phyloP scores from a whole-genome alignment of 2,113 vertebrate genomes.

The Alectura lathami region DNA sequence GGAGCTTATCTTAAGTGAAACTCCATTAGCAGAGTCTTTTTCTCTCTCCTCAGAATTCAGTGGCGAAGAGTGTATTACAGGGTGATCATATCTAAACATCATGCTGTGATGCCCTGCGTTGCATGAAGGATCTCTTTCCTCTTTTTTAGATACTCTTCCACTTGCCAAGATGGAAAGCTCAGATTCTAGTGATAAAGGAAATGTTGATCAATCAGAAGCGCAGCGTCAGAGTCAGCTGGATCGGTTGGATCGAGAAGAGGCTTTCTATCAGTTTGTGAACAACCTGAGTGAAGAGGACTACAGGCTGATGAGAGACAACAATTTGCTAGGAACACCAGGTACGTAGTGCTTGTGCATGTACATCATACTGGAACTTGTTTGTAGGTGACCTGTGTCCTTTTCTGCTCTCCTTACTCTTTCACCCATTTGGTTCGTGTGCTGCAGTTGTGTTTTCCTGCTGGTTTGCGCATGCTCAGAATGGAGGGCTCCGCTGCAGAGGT shows the following conservation, averaged over 20 bases:
- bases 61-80: neutral
- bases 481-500: neutral
- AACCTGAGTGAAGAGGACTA: constrained; percentile 98
- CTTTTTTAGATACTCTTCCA: constrained; percentile 71
- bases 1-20: neutral
- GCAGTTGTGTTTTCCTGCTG: neutral
- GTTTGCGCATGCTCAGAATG: neutral
- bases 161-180: constrained; percentile 90
- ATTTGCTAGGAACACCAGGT: constrained; percentile 97
- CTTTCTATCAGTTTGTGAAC: constrained; percentile 99
- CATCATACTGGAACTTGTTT: neutral
- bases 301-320: constrained; percentile 98
- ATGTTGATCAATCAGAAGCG: constrained; percentile 88
- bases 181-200: constrained; percentile 89
- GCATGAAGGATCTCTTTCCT: constrained; percentile 17
- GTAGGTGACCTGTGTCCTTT: neutral
- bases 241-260: constrained; percentile 92
- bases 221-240: constrained; percentile 93
- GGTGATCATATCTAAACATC: neutral
- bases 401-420: neutral
- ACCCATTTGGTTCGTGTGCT: neutral
- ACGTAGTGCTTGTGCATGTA: neutral
- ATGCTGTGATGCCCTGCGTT: neutral
- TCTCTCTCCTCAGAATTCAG: neutral
- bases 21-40: neutral